Base-by-base conservation (phyloP, 2,797 vertebrate species). In the Poeciliopsis presidionis region DNA sequence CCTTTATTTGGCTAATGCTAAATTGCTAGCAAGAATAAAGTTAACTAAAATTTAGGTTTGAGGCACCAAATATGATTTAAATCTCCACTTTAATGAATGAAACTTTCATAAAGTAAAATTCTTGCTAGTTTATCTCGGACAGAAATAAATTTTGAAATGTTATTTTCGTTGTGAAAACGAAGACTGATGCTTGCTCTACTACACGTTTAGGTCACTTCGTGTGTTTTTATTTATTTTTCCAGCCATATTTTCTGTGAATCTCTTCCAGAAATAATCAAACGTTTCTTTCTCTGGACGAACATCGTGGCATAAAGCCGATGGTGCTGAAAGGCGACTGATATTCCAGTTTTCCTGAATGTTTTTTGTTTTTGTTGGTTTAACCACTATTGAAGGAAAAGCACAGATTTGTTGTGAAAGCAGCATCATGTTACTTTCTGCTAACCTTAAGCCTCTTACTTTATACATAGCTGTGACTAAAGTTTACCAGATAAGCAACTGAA, bases 371-470 rank as follows among this genome's bases (percentile, higher is more conserved):
- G 33, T 72, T 47, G 72, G 7, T 74, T 74, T 82, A 72, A 85
- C 85, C 89, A 90, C 90, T 87, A 75, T 81, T 46, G 70, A 84
- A 87, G 81, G 72, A 83, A 63, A 83, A 87, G 78, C 82, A 86
- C 81, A 85, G 79, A 57, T 57, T 55, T 75, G 74, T 75, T 72
- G 65, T 82, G 69, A 75, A 70, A 51, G 76, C 81, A 80, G 73
- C 74, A 8, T 81, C 78, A 28, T 46, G 67, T 84, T 76, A 76
- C 69, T 55, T 59, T 76, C 33, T 61, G 85, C 85, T 89, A 83
- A 73, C 72, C 0, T 43, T 80, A 81, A 81, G 80, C 82, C 36
- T 51, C 79, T 73, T 77, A 78, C 75, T 80, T 78, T 77, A 76
- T 33, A 57, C 72, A 33, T 84, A 85, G 78, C 84, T 82, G 78